Conservation (phyloP, 2,888 invertebrate genomes). For the Luperina nickerlii region DNA sequence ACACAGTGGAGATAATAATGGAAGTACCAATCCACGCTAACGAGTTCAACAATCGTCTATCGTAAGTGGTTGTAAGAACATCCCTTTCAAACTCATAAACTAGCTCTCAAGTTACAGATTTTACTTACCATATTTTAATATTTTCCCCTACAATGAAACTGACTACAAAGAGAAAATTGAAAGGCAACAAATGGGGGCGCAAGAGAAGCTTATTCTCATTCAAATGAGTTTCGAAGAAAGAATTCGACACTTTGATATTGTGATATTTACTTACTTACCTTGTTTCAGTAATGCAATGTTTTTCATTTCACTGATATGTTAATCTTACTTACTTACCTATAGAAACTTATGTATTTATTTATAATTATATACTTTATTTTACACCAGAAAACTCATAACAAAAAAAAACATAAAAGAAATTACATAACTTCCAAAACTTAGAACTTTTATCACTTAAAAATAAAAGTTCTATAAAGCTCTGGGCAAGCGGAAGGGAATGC, state of each 20-base stretch:
- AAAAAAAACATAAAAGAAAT: neutral
- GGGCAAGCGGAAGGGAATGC: neutral
- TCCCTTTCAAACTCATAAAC: slow-evolving; percentile 69
- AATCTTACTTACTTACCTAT: slow-evolving; percentile 1
- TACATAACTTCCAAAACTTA: neutral
- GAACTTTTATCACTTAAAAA: neutral
- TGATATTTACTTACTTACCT: slow-evolving; percentile 72
- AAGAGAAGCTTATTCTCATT: slow-evolving; percentile 84
- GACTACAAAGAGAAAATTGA: slow-evolving; percentile 84
- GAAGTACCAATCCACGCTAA: slow-evolving; percentile 54
- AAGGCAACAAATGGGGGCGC: slow-evolving; percentile 84
- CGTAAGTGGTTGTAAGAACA: slow-evolving; percentile 58
- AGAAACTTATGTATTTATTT: neutral
- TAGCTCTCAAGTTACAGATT: slow-evolving; percentile 78
- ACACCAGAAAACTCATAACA: too few species aligned
- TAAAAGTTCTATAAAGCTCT: neutral
- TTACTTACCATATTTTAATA: slow-evolving; percentile 87
- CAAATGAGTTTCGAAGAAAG: slow-evolving; percentile 85
- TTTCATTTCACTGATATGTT: slow-evolving; percentile 51
- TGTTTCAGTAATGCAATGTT: slow-evolving; percentile 60
- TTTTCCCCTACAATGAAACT: slow-evolving; percentile 78
- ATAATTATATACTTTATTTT: too few species aligned
- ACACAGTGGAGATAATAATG: slow-evolving; percentile 27
- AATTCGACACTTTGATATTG: slow-evolving; percentile 84
- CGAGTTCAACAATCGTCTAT: slow-evolving; percentile 61